Conservation (phyloP, 2,113 vertebrate species). For the Brachyhypopomus occidentalis region DNA sequence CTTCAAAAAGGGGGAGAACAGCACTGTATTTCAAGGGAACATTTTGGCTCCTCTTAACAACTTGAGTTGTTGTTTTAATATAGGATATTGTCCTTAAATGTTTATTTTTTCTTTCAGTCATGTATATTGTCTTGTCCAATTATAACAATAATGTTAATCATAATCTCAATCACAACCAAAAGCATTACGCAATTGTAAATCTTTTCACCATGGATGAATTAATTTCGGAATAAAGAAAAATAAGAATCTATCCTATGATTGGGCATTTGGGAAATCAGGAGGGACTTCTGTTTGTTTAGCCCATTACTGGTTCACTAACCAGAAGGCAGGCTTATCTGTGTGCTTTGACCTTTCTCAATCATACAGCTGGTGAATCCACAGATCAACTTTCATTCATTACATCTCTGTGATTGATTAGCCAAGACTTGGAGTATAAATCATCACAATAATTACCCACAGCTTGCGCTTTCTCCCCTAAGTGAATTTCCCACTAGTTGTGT, state of each 20-base stretch:
- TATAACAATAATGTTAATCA: constrained; percentile 54
- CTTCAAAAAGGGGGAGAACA: constrained; percentile 62
- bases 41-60: constrained; percentile 51
- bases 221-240: constrained; percentile 60
- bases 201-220: constrained; percentile 59
- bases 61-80: constrained; percentile 52
- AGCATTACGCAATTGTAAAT: constrained; percentile 60
- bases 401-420: constrained; percentile 70
- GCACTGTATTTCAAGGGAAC: constrained; percentile 71
- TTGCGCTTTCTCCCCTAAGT: constrained; percentile 61
- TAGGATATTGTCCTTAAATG: constrained; percentile 42
- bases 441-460: constrained; percentile 78
- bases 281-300: constrained; percentile 70
- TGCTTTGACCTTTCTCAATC: constrained; percentile 75
- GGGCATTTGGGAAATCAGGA: constrained; percentile 62
- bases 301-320: constrained; percentile 68
- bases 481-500: constrained; percentile 65
- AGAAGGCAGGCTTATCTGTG: constrained; percentile 71
- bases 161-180: constrained; percentile 59
- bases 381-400: constrained; percentile 70
- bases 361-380: constrained; percentile 79
- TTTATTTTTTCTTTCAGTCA: constrained; percentile 27
- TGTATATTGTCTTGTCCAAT: constrained; percentile 53
- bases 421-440: constrained; percentile 76
- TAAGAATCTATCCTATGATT: constrained; percentile 68